Evolutionary conservation across 2,797 vertebrate species (phyloP), one percentile per base, ranked within the genome.

Genomic region (Premnoplex brunnescens): DNA sequence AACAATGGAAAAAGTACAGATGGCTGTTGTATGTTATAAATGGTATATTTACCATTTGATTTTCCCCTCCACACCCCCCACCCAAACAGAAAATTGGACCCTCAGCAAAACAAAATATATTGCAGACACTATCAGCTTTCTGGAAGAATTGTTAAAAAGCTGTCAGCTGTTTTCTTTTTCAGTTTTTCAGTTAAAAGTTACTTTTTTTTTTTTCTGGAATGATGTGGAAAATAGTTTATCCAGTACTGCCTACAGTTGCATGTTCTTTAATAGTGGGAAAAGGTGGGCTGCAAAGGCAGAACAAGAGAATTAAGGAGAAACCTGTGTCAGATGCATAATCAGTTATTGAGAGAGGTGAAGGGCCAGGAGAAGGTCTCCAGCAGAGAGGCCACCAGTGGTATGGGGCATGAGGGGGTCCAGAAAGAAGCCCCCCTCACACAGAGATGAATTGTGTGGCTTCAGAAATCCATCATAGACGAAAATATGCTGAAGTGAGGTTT

Each of bases 21-120:
- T 54, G 9, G 5, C 41, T 84, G 5, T 32, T 88, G 14, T 30
- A 76, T 14, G 5, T 64, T 66, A 32, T 74, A 76, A 52, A 56
- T 77, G 16, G 68, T 44, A 28, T 32, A 15, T 60, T 44, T 44
- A 44, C 44, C 20, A 44, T 21, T 11, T 63, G 48, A 51, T 66
- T 72, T 10, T 7, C 22, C 22, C 6, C 3, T 5, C 10, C 4
- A 6, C 3, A 4, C 8, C 48, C 48, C 24, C 6, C 12, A 4
- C 14, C 20, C 10, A 19, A 59, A n/a, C 4, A 58, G 37, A 78
- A 85, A 85, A 69, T 2, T 48, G 11, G 15, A 43, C 22, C 59
- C 21, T 78, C 14, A 66, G 12, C 7, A 73, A 66, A 85, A 43
- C 32, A 0, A 64, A 82, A 72, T 39, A 43, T 6, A 23, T 30